Conservation (phyloP, 2,888 invertebrate species). For the Arctia plantaginis region DNA sequence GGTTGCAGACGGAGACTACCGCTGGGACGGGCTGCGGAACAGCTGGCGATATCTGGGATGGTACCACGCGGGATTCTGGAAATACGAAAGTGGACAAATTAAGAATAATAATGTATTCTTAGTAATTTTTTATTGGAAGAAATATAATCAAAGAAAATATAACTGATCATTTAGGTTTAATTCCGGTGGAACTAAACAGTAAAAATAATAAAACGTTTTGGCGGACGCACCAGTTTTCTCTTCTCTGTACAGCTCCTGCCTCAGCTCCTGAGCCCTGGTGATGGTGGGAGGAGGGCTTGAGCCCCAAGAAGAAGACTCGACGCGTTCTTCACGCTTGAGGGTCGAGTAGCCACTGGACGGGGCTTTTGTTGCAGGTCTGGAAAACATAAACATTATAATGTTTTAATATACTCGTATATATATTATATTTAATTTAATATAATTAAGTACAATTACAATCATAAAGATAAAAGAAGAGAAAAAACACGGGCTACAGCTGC, state of each 20-base stretch:
- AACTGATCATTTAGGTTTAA: too few species aligned
- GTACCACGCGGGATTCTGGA: slow-evolving; percentile 79
- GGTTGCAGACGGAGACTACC: slow-evolving; percentile 61
- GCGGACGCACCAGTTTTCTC: slow-evolving; percentile 70
- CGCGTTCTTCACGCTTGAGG: slow-evolving; percentile 75
- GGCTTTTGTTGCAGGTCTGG: slow-evolving; percentile 75
- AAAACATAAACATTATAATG: not conserved
- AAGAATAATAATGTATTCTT: too few species aligned
- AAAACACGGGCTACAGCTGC: too few species aligned
- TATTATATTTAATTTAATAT: too few species aligned
- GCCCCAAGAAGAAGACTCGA: slow-evolving; percentile 75
- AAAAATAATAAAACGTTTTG: not conserved
- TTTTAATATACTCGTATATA: too few species aligned
- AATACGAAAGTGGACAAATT: slow-evolving; percentile 5
- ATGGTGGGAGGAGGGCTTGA: slow-evolving; percentile 61
- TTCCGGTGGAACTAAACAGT: too few species aligned
- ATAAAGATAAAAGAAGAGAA: too few species aligned
- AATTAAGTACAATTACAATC: too few species aligned
- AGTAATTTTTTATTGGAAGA: too few species aligned
- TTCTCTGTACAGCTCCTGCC: slow-evolving; percentile 68
- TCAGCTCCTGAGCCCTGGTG: slow-evolving; percentile 62
- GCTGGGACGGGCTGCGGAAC: slow-evolving; percentile 64
- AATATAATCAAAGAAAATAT: too few species aligned
- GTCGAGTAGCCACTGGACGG: slow-evolving; percentile 83
- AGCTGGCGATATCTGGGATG: slow-evolving; percentile 68